Evolutionary conservation across 2,797 vertebrate genomes (phyloP), one percentile per base, ranked within the genome.

Genomic region (Mormyrops boulengeri): DNA sequence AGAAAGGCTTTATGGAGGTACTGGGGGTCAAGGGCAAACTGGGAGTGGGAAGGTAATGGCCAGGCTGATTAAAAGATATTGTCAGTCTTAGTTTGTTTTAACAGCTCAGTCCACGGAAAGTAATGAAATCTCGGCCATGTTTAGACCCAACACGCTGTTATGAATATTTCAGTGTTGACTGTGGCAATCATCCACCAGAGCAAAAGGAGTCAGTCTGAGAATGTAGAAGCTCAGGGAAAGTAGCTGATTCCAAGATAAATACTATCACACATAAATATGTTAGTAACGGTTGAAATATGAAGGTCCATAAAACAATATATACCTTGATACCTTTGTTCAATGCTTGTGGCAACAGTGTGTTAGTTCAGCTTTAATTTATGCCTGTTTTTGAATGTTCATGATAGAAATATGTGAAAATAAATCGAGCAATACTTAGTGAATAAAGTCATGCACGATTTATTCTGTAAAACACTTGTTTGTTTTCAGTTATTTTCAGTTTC

Each of bases 51-150:
- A 80, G 34, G 73, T 44, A 80, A 44, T 80, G 73, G 6, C 14
- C 73, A 3, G 1, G 1, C 86, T 50, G 49, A 87, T 55, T 53
- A 19, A 66, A 85, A 87, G 47, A 88, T 38, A 38, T 73, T 55
- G 26, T 73, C 89, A 89, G 50, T 47, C 62, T 73, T 44, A 22
- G 86, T 88, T 57, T 88, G 89, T 60, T 90, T 82, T 52, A 88
- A 90, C 89, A 90, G 89, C 87, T 90, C 77, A 41, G 57, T 38
- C 44, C 17, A 49, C 4, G 12, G 41, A 73, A 73, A 53, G 87
- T 47, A 22, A 30, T 22, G 55, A 82, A 41, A 9, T 88, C 52
- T 84, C 77, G 3, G 69, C 89, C 7, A 49, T 17, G 69, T 84
- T 88, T 84, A 80, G 55, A 38, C 41, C 87, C 53, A 88, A 88